Conservation (phyloP, 2,797 vertebrate species). For the Amblyraja radiata region DNA sequence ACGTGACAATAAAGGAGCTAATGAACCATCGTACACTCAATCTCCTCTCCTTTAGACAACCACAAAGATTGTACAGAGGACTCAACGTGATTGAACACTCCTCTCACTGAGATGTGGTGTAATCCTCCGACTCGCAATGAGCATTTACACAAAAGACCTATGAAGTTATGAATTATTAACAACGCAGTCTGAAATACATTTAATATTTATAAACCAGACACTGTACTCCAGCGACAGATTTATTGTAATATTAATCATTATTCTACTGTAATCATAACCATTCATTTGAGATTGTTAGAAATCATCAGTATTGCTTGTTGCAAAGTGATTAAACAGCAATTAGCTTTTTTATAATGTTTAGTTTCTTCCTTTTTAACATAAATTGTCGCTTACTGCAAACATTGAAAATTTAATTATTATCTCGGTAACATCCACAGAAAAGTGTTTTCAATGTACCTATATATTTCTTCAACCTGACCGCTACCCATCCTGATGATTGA, state of each 20-base stretch:
- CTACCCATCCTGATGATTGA: neutral
- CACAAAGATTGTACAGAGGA: too few species aligned
- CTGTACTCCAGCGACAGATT: neutral
- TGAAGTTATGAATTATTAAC: neutral
- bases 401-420: neutral
- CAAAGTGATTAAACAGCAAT: neutral
- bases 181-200: neutral
- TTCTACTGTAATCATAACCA: constrained; percentile 3
- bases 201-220: neutral
- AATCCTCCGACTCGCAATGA: neutral
- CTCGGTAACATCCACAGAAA: neutral
- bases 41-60: too few species aligned
- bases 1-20: too few species aligned
- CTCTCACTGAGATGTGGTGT: neutral
- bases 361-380: too few species aligned
- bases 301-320: neutral
- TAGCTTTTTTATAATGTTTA: neutral
- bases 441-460: neutral
- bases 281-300: neutral
- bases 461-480: neutral
- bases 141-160: neutral
- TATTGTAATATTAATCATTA: neutral
- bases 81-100: neutral
- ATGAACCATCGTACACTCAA: too few species aligned
- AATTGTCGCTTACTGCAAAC: neutral